Evolutionary conservation across 2,888 invertebrate species (phyloP), one percentile per base, ranked within the genome.

Genomic region (Tachina grossa): DNA sequence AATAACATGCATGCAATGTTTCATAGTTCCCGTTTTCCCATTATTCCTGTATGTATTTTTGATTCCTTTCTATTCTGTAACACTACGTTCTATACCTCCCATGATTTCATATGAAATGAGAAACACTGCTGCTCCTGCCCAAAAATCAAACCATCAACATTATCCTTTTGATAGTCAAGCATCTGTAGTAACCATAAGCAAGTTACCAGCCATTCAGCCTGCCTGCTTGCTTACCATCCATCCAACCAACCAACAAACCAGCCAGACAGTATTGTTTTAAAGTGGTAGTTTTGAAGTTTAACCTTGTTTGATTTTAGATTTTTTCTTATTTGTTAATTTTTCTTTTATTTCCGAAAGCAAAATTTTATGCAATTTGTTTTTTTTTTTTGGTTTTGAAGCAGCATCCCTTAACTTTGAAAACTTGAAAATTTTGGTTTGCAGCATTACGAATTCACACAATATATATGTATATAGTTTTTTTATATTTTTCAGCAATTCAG

Each of bases 271-370:
- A 85, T 85, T 85, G 83, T 85, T 83, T 75, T 68, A 72, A 80
- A 83, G 85, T 85, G 85, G 85, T 85, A 83, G 85, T 85, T 85
- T 85, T 83, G 43, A 83, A 80, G 85, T 85, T 85, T 85, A 85
- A 83, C 83, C 83, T 85, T 85, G 83, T 85, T 76, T 72, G 76
- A 76, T 80, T 85, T 78, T 51, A 43, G 9, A 65, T 77, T 31
- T 65, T 57, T 66, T 19, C 45, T 49, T 59, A 14, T 11, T 16
- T 41, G 45, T 43, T 65, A 9, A n/a, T 31, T 66, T 51, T 51
- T 51, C 2, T 13, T 65, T 47, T 47, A 65, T 65, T 45, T 57
- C 13, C 43, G 51, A 74, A 68, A 85, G 71, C 76, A 77, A 83
- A 72, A 72, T 76, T 71, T 72, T 84, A 53, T 84, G 72, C 59